Evolutionary conservation across 2,113 vertebrate species (phyloP).

Genomic region (human): DNA sequence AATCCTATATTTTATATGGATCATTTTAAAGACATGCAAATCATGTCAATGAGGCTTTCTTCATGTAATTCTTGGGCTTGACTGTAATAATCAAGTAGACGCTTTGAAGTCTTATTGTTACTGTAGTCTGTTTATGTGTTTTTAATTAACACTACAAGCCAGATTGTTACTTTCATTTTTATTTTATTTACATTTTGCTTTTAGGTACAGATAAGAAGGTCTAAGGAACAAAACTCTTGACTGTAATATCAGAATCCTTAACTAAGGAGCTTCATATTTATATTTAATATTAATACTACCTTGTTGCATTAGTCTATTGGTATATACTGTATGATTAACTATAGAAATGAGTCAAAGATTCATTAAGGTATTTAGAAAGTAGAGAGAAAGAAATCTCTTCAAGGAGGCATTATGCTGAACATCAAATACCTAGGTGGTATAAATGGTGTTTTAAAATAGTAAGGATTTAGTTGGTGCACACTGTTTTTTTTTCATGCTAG

Average conservation of each 20-base stretch:
- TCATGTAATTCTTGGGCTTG: not conserved
- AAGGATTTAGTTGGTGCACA: not conserved
- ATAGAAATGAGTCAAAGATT: not conserved
- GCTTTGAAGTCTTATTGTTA: not conserved
- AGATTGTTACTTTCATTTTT: not conserved
- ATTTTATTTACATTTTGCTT: not conserved
- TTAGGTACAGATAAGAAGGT: not conserved
- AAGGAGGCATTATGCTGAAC: not conserved
- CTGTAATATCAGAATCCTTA: not conserved
- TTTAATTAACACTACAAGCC: not conserved
- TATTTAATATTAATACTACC: not conserved
- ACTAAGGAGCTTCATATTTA: not conserved
- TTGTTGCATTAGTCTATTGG: not conserved
- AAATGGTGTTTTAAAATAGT: not conserved
- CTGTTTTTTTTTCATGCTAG: not conserved
- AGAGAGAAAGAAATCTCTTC: not conserved
- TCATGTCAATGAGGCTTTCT: not conserved
- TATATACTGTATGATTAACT: not conserved
- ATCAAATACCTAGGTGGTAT: not conserved
- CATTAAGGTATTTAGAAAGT: not conserved
- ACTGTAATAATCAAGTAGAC: not conserved
- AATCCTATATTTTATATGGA: not conserved
- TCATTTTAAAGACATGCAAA: not conserved
- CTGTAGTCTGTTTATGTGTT: not conserved
- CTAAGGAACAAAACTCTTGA: not conserved